phyloP scores from a whole-genome alignment of 2,113 vertebrate species.

The Zosterops hypoxanthus region DNA sequence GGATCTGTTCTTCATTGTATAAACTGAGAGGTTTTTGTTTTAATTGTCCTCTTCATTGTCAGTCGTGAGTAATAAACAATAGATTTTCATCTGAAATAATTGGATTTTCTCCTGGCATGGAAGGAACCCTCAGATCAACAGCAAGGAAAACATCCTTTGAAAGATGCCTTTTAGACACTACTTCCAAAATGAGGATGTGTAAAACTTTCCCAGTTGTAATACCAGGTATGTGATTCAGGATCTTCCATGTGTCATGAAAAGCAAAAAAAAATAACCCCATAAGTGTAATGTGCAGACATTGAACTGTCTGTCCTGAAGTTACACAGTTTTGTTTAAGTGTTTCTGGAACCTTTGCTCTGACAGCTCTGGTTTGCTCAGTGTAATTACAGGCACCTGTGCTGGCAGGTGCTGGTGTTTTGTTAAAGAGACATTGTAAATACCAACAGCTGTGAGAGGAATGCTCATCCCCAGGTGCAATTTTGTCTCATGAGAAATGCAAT shows the following conservation, averaged over 20 bases:
- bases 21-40: neutral
- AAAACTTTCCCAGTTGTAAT: neutral
- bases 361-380: neutral
- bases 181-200: neutral
- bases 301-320: neutral
- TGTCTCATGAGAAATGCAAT: neutral
- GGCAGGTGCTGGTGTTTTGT: neutral
- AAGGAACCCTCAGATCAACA: neutral
- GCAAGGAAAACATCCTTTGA: neutral
- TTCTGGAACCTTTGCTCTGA: neutral
- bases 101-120: neutral
- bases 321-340: neutral
- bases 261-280: rapidly evolving
- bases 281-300: neutral
- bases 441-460: rapidly evolving
- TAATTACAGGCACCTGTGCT: neutral
- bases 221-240: neutral
- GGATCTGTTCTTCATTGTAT: neutral
- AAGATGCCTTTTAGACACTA: neutral
- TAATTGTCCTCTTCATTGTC: neutral
- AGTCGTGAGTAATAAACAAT: neutral
- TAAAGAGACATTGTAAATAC: neutral
- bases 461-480: rapidly evolving
- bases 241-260: rapidly evolving
- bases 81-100: neutral